Conservation (phyloP, 2,797 vertebrate species). For the Halcyon badia region DNA sequence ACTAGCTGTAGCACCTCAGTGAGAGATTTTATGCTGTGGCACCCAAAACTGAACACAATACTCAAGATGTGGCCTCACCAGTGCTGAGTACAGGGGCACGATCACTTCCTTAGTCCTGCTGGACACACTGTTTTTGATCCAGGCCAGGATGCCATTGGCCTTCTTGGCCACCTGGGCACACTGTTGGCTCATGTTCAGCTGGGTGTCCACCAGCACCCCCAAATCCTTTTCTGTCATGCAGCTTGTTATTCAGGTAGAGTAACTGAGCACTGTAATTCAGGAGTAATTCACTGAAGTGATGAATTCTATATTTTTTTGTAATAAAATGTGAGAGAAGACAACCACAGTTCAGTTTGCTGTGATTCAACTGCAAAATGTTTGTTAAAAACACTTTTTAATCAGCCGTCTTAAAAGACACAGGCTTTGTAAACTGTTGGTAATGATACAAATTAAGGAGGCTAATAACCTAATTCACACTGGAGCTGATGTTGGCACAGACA, state of each 20-base stretch:
- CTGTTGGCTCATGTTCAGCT: no score
- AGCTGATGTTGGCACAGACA: neutral
- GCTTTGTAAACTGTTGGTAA: slow-evolving; percentile 11
- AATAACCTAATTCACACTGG: slow-evolving; percentile 3
- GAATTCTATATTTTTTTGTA: neutral
- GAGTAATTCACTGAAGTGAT: neutral
- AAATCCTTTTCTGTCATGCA: no score
- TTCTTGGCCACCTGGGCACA: no score
- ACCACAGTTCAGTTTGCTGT: neutral
- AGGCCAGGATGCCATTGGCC: no score
- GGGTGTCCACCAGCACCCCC: no score
- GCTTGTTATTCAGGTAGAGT: neutral
- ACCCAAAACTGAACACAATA: no score
- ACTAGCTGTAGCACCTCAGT: no score
- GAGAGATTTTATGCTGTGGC: no score
- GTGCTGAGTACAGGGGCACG: no score
- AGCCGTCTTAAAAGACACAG: neutral
- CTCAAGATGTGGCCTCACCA: no score
- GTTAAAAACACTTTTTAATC: slow-evolving; percentile 32
- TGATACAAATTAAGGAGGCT: slow-evolving; percentile 4
- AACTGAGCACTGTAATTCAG: neutral
- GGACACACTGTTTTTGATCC: no score
- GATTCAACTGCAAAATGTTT: neutral
- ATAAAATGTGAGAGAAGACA: neutral
- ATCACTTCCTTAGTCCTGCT: no score